These are phyloP conservation scores for Cirrhinus mrigala DNA, from an alignment of 2,797 vertebrate genomes.

Conservation along the genomic window DNA sequence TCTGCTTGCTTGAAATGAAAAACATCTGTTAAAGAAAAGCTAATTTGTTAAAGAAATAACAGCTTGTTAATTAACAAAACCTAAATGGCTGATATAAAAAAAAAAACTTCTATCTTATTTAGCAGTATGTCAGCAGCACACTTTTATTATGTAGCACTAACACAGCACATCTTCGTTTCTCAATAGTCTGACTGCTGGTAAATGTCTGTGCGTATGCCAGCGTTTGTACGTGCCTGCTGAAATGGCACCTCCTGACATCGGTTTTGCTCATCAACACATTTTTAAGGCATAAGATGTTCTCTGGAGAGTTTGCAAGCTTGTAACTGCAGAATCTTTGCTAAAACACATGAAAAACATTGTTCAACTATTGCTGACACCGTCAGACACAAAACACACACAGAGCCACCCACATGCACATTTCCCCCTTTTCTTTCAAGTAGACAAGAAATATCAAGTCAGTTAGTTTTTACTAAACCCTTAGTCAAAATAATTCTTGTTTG, in stretches of 20 bases:
- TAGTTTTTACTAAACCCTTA: not conserved
- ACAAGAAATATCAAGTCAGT: slow-evolving; percentile 9
- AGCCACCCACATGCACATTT: slow-evolving; percentile 13
- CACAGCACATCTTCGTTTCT: not conserved
- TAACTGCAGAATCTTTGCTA: slow-evolving; percentile 40
- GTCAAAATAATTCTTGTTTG: slow-evolving; percentile 12
- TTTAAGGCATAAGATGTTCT: slow-evolving; percentile 42
- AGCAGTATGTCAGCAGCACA: slow-evolving; percentile 4
- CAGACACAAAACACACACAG: slow-evolving; percentile 14
- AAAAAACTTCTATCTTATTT: not conserved
- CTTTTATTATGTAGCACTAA: slow-evolving; percentile 1
- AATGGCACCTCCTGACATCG: slow-evolving; percentile 47
- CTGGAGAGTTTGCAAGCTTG: slow-evolving; percentile 36
- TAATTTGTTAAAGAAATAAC: not conserved
- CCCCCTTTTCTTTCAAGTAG: not conserved
- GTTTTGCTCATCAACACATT: slow-evolving; percentile 54
- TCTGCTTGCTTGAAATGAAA: not conserved
- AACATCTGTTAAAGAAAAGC: not conserved
- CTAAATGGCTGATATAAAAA: not conserved
- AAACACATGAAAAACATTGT: slow-evolving; percentile 49
- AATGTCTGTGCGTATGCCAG: slow-evolving; percentile 20
- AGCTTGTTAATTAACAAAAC: not conserved
- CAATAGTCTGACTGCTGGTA: slow-evolving; percentile 4
- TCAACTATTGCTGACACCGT: slow-evolving; percentile 28
- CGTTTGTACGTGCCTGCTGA: slow-evolving; percentile 44